Percentiles rank a stretch among this genome's conserved stretches.
Conservation (phyloP, 1,140 invertebrate species). For the Tetragonula clypearis region DNA sequence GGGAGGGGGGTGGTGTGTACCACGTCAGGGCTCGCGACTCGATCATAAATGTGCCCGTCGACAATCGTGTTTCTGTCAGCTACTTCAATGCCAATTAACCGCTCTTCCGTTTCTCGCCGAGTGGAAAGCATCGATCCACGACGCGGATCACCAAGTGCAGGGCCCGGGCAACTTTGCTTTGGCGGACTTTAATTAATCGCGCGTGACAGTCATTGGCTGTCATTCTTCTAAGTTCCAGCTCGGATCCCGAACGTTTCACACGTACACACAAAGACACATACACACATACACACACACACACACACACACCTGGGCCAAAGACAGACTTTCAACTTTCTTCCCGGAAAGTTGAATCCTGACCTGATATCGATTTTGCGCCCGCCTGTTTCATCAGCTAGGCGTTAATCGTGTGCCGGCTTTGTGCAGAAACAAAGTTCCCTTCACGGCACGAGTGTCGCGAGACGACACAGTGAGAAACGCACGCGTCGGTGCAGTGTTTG, state of each 20-base stretch:
- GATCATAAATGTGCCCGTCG: conserved; percentile 41
- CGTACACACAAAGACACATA: no score
- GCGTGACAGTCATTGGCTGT: conserved; percentile 49
- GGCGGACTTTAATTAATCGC: conserved; percentile 56
- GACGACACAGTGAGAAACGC: neutral
- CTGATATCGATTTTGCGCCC: conserved; percentile 16
- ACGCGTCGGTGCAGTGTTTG: neutral
- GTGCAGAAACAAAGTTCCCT: neutral
- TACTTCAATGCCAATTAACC: conserved; percentile 59
- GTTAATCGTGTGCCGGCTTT: neutral
- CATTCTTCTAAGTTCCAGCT: conserved; percentile 28
- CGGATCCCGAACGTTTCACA: neutral
- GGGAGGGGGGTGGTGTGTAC: neutral
- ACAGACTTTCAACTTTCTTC: neutral
- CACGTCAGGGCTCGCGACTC: conserved; percentile 34
- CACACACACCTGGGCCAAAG: neutral
- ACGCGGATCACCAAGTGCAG: conserved; percentile 12
- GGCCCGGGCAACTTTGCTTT: neutral
- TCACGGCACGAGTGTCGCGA: neutral
- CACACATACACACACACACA: no score
- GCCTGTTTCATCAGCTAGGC: neutral
- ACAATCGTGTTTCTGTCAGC: conserved; percentile 61
- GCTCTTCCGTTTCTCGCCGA: conserved; percentile 54
- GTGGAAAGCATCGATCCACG: conserved; percentile 53
- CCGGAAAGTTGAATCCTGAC: neutral